Percentiles rank a stretch among this genome's conserved stretches.
Conservation (phyloP, 2,797 vertebrate genomes). For the Percopsis omiscomaycus region DNA sequence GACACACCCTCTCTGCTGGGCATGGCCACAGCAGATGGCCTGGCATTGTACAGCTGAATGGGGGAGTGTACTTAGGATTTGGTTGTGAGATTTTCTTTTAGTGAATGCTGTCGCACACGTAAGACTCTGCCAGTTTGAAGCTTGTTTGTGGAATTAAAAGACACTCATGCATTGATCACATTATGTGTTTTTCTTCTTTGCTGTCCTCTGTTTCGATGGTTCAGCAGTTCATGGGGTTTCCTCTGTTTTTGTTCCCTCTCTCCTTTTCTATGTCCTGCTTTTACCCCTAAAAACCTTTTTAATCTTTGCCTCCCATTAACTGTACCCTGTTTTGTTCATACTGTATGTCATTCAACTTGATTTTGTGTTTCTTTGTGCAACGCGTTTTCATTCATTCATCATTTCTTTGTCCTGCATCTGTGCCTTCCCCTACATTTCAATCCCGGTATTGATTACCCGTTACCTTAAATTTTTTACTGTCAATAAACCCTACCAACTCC, state of each 20-base stretch:
- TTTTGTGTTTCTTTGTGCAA: conserved; percentile 28
- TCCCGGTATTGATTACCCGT: conserved; percentile 21
- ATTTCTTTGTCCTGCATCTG: conserved; percentile 10
- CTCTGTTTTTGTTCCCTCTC: conserved; percentile 41
- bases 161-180: conserved; percentile 26
- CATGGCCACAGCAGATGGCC: conserved; percentile 61
- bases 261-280: conserved; percentile 40
- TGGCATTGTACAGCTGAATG: conserved; percentile 39
- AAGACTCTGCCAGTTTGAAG: conserved; percentile 9
- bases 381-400: conserved; percentile 9
- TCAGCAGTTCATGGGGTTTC: conserved; percentile 49
- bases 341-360: conserved; percentile 14
- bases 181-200: conserved; percentile 39
- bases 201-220: conserved; percentile 29
- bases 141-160: conserved; percentile 17
- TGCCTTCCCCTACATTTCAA: conserved; percentile 38
- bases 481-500: conserved; percentile 8
- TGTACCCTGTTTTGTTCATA: conserved; percentile 41
- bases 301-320: conserved; percentile 43
- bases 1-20: conserved; percentile 52
- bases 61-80: conserved; percentile 14
- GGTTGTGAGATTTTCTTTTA: neutral
- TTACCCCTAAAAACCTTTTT: conserved; percentile 53
- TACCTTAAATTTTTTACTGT: conserved; percentile 19
- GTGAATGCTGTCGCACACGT: neutral